A percentile compares a stretch with the other conserved stretches of the same genome.
phyloP scores from a whole-genome alignment of 2,888 invertebrate species.

The Cantharis nigra region DNA sequence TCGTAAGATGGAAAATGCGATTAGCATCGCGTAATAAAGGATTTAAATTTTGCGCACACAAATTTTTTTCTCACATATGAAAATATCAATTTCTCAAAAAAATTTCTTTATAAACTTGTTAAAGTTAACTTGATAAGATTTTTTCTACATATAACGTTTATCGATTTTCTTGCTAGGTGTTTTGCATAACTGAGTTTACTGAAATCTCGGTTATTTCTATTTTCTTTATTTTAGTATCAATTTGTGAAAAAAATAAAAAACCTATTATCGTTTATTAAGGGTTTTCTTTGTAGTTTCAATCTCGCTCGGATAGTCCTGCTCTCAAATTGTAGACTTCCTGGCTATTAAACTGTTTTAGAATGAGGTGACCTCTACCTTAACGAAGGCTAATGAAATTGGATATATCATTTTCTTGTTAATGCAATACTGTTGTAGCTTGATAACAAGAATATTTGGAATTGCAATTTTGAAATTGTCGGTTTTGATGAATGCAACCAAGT shows the following conservation, averaged over 20 bases:
- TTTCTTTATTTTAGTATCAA: not conserved
- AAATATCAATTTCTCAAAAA: conserved; percentile 1
- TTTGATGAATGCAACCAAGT: not conserved
- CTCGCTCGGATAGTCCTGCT: not conserved
- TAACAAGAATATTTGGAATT: not conserved
- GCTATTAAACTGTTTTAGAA: not conserved
- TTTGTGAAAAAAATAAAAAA: not conserved
- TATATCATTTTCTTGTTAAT: not conserved
- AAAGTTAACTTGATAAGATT: not conserved
- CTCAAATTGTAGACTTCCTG: not conserved
- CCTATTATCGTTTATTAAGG: not conserved
- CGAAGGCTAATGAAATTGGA: not conserved
- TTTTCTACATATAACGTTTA: not conserved
- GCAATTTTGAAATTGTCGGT: not conserved
- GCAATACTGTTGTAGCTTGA: not conserved
- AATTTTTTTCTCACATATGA: not conserved
- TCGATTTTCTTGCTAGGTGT: not conserved
- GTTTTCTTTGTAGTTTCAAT: not conserved
- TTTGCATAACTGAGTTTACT: conserved; percentile 2
- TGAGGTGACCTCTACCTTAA: not conserved
- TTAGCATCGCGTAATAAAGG: not conserved
- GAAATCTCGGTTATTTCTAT: not conserved
- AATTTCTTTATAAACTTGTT: not conserved
- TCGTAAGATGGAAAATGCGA: not conserved
- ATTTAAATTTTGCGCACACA: not conserved